Percentiles rank a stretch among this genome's conserved stretches.
Conservation (phyloP, 2,113 vertebrate species). For the Anguilla japonica region DNA sequence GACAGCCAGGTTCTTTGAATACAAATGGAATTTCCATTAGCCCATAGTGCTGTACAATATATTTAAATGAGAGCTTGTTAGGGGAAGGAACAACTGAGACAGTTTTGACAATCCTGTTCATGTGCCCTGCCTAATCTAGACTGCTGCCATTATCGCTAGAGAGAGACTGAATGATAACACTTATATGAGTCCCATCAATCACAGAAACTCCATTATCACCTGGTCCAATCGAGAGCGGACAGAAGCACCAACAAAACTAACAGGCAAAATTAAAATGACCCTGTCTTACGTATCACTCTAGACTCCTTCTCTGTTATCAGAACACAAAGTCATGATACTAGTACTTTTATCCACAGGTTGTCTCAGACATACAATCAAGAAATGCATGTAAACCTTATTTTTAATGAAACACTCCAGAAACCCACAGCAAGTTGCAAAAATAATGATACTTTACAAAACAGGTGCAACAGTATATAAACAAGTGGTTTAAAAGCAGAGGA, state of each 20-base stretch:
- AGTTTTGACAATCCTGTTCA: background rate
- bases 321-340: background rate
- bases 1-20: background rate
- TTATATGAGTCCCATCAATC: conserved; percentile 4
- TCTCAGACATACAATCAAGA: background rate
- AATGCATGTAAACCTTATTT: background rate
- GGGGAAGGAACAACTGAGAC: background rate
- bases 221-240: background rate
- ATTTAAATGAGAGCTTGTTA: background rate
- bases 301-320: background rate
- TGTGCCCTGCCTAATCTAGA: background rate
- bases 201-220: conserved; percentile 1
- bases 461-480: background rate
- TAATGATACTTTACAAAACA: background rate
- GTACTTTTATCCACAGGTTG: background rate
- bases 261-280: background rate
- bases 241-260: background rate
- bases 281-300: background rate
- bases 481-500: background rate
- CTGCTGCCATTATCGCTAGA: background rate
- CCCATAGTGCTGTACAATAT: background rate
- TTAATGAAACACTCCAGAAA: background rate
- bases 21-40: background rate
- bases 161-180: background rate
- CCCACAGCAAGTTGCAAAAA: background rate